A percentile compares a stretch with the other conserved stretches of the same genome.
These are phyloP conservation scores for Stegastes partitus DNA, from an alignment of 2,113 vertebrate species.

Conservation along the genomic window DNA sequence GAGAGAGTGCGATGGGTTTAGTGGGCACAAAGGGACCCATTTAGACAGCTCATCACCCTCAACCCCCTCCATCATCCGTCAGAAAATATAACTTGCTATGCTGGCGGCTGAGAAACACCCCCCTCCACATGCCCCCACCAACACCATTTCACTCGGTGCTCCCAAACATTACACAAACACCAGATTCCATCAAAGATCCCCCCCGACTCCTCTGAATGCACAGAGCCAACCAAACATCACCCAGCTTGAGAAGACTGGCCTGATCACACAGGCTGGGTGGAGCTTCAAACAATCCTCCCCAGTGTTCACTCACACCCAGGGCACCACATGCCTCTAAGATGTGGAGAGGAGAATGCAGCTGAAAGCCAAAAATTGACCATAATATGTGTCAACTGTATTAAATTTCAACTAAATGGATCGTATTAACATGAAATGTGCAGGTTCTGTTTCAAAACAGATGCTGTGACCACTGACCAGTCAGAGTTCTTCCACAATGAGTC, in stretches of 20 bases:
- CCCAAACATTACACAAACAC: constrained; percentile 79
- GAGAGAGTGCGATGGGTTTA: constrained; percentile 62
- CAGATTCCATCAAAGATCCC: constrained; percentile 75
- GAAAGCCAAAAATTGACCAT: constrained; percentile 38
- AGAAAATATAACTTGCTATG: constrained; percentile 38
- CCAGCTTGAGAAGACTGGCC: constrained; percentile 59
- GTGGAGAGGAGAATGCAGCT: constrained; percentile 28
- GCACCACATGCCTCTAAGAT: constrained; percentile 43
- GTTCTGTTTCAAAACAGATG: constrained; percentile 38
- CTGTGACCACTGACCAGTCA: constrained; percentile 11
- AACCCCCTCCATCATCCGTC: constrained; percentile 37
- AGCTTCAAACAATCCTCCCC: constrained; percentile 66
- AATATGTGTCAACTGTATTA: constrained; percentile 38
- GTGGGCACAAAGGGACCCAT: constrained; percentile 78
- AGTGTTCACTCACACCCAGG: constrained; percentile 57
- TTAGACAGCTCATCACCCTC: constrained; percentile 75
- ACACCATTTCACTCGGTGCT: constrained; percentile 57
- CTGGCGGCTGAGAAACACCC: constrained; percentile 11
- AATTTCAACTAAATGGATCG: constrained; percentile 41
- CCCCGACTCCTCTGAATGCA: constrained; percentile 71
- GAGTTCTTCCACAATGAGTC: constrained; percentile 51
- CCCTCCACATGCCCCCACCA: constrained; percentile 12
- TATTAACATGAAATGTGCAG: constrained; percentile 8
- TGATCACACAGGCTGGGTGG: constrained; percentile 64
- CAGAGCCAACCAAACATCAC: constrained; percentile 76